Evolutionary conservation across 2,888 invertebrate species (phyloP), one percentile per base, ranked within the genome.

Genomic region (Xestoiulus laeticollis): DNA sequence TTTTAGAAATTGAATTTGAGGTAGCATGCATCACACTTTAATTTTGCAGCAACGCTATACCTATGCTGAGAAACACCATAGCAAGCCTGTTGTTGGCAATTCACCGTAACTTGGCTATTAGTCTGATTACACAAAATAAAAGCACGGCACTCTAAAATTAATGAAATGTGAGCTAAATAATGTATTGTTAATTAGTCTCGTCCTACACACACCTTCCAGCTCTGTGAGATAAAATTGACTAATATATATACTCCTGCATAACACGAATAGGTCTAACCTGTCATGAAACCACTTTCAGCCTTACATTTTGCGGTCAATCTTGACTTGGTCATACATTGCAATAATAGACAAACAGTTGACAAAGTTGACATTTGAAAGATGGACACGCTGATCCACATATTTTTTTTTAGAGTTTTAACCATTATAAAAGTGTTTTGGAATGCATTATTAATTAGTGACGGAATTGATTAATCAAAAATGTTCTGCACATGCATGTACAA

Each of bases 81-180:
- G 68, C 26, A 48, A 68, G 12, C 30, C 26, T 78, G 30, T 30
- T 78, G 78, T 78, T 30, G 78, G 30, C 16, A 6, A 78, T 78
- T 78, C 30, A 14, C 1, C 30, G 78, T 78, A 78, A 78, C 78
- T 78, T 78, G 14, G 78, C 78, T 78, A 78, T 78, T 78, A 78
- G 78, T 30, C 30, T 78, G 78, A 78, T 78, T 78, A 30, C 78
- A 30, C 78, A 26, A 78, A 78, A 78, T 78, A 78, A 78, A 78
- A 78, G 78, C 78, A 10, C 26, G 26, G 30, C 78, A 78, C 78
- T 78, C 30, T 78, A 78, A 78, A 78, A 78, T 78, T 78, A 78
- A 78, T 78, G 30, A 78, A 78, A 78, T 78, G 78, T 0, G 78
- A 78, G 26, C 12, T 78, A 78, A 78, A 78, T 30, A 78, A 78